Evolutionary conservation across 2,888 invertebrate species (phyloP), one percentile per base, ranked within the genome.

Genomic region (Spisula subtruncata): DNA sequence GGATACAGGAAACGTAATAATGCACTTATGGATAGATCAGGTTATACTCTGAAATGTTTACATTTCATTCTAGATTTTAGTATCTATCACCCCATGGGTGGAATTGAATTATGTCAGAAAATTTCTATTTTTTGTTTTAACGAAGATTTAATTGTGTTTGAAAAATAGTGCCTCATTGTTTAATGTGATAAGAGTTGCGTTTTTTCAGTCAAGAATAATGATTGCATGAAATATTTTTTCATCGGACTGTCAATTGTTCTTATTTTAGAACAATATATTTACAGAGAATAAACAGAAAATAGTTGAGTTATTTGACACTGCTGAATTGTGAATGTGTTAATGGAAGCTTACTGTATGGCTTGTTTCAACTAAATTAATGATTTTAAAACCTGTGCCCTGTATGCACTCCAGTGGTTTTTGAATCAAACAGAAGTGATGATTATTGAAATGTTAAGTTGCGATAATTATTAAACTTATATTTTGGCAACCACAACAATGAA

Each of bases 91-190:
- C 8, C 75, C 35, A 32, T 75, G 75, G 75, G 75, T 32, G 75
- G 75, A 75, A 32, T 75, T 18, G 20, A 75, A 75, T 75, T 14
- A 25, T 75, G 75, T 75, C 75, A 75, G 75, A 75, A 75, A 32
- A 32, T 75, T 75, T 32, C 75, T 75, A 35, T 35, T 75, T 75
- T 75, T 75, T 35, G 75, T 75, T 75, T 32, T 4, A 75, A 32
- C 18, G 25, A 18, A 41, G 75, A 25, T 18, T 75, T 75, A 75
- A 18, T 75, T 75, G 75, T 75, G 18, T 75, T 75, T 18, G 32
- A 35, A 75, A 32, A 32, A 75, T 35, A 75, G 75, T 75, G 75
- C 75, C 75, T 16, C 75, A 75, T 75, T 75, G 75, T 75, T 75
- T 75, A 16, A 75, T 35, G 75, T 32, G 75, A 75, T 75, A 75